A percentile compares a stretch with the other conserved stretches of the same genome.
Evolutionary conservation across 1,140 invertebrate species (phyloP).

Genomic region (Aplysia californica): DNA sequence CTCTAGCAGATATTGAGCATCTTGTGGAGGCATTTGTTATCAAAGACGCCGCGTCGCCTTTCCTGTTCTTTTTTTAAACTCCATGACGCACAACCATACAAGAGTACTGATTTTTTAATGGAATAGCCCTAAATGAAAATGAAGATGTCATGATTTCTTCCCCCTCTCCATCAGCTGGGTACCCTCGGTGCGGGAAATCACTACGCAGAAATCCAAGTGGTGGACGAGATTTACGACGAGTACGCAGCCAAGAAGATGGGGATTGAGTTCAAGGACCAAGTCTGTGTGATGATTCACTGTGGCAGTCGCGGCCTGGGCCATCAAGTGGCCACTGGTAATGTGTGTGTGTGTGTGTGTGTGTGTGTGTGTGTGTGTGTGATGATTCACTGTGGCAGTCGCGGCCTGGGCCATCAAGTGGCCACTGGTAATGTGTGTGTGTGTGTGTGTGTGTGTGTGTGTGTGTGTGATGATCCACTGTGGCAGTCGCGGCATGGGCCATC

Average conservation of each 20-base stretch:
- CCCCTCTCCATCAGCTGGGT: constrained; percentile 75
- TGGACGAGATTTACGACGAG: constrained; percentile 99
- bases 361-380: too few species aligned
- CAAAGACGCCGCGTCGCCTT: too few species aligned
- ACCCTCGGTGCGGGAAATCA: constrained; percentile 99
- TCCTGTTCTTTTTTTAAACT: too few species aligned
- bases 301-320: constrained; percentile 99
- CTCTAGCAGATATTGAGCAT: too few species aligned
- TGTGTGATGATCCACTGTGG: constrained; percentile 99
- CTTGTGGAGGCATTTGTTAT: too few species aligned
- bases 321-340: constrained; percentile 93
- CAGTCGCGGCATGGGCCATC: constrained; percentile 99
- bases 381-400: too few species aligned
- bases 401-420: constrained; percentile 99
- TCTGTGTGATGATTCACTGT: constrained; percentile 99
- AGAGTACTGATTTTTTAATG: too few species aligned
- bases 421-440: too few species aligned
- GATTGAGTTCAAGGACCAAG: constrained; percentile 94
- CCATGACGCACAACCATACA: too few species aligned
- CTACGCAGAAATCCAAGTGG: constrained; percentile 98
- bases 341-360: neutral
- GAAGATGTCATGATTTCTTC: too few species aligned
- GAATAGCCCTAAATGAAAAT: too few species aligned
- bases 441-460: too few species aligned
- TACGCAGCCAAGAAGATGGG: constrained; percentile 99